Evolutionary conservation across 2,888 invertebrate genomes (phyloP).

Genomic region (Nymphalis polychloros): DNA sequence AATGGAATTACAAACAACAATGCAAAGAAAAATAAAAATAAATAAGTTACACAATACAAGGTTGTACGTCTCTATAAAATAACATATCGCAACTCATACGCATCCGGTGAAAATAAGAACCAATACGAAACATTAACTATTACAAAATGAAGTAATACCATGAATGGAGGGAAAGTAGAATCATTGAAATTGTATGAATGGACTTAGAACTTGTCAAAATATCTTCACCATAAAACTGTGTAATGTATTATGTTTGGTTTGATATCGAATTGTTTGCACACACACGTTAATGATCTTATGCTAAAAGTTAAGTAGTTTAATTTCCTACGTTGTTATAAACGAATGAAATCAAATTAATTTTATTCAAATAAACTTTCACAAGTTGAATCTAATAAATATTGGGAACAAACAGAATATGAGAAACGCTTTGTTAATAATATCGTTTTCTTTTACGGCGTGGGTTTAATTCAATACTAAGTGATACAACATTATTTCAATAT

Average conservation of each 20-base stretch:
- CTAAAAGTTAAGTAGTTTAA: no score
- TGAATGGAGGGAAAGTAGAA: conserved; percentile 54
- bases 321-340: no score
- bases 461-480: no score
- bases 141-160: conserved; percentile 28
- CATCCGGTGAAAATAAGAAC: conserved; percentile 32
- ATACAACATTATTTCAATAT: no score
- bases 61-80: conserved; percentile 1
- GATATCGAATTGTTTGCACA: not conserved
- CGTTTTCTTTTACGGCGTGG: no score
- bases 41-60: not conserved
- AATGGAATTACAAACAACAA: not conserved
- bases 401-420: no score
- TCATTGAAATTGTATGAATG: conserved; percentile 44
- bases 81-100: not conserved
- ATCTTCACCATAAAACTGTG: conserved; percentile 41
- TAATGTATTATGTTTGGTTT: not conserved
- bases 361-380: no score
- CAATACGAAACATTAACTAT: conserved; percentile 16
- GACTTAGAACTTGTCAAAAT: conserved; percentile 40
- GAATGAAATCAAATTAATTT: no score
- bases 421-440: no score
- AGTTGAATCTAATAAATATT: no score
- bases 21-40: not conserved
- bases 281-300: not conserved